These are phyloP conservation scores for Pelobates fuscus DNA, from an alignment of 2,113 vertebrate genomes.

Conservation along the genomic window DNA sequence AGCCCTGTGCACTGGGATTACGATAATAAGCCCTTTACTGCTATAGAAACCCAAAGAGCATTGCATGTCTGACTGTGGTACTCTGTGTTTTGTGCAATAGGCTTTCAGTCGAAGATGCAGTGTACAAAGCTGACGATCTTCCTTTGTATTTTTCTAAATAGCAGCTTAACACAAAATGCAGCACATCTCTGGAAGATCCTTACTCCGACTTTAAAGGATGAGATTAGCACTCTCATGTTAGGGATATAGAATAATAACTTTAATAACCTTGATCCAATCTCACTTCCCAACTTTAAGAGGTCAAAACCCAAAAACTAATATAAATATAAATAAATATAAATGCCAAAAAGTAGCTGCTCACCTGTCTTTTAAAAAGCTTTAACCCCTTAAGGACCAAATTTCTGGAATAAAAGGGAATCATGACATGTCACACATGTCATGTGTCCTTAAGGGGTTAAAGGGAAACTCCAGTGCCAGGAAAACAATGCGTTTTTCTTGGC, in stretches of 20 bases:
- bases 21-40: slow-evolving; percentile 49
- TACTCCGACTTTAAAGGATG: slow-evolving; percentile 13
- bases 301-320: no score
- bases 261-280: slow-evolving; percentile 2
- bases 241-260: slow-evolving; percentile 40
- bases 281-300: neutral
- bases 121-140: slow-evolving; percentile 29
- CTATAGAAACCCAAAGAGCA: slow-evolving; percentile 52
- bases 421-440: no score
- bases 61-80: slow-evolving; percentile 45
- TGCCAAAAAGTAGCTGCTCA: no score
- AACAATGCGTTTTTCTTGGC: no score
- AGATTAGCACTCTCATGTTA: slow-evolving; percentile 35
- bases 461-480: no score
- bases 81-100: slow-evolving; percentile 3
- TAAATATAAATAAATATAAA: no score
- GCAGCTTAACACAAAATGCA: slow-evolving; percentile 32
- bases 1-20: slow-evolving; percentile 47
- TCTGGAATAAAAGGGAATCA: no score
- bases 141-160: slow-evolving; percentile 43
- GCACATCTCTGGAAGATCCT: slow-evolving; percentile 4
- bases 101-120: slow-evolving; percentile 25
- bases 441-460: no score
- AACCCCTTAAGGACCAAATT: no score
- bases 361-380: no score